phyloP scores from a whole-genome alignment of 2,797 vertebrate genomes.

The Scarus forsteni region DNA sequence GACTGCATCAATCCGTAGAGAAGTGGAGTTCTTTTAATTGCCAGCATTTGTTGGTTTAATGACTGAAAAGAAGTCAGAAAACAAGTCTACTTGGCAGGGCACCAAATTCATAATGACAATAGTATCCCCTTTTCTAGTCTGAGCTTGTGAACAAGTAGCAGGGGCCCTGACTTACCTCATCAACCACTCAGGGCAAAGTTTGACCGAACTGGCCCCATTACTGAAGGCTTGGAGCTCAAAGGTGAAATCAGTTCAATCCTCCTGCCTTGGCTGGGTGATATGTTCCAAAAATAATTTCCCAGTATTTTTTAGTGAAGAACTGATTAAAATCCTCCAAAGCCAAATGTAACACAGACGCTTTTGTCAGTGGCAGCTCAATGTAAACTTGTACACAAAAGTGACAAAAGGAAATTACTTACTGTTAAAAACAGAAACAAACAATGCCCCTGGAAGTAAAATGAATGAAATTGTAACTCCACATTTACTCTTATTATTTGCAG shows the following conservation, averaged over 20 bases:
- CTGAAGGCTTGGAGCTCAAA: conserved; percentile 61
- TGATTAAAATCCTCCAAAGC: too few relatives aligned
- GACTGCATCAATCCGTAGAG: background rate
- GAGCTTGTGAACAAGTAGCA: conserved; percentile 9
- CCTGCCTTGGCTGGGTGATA: conserved; percentile 1
- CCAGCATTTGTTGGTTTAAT: background rate
- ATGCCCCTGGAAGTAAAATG: too few relatives aligned
- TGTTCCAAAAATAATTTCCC: too few relatives aligned
- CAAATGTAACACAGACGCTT: too few relatives aligned
- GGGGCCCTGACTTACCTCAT: conserved; percentile 31
- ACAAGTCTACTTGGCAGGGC: background rate
- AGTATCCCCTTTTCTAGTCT: conserved; percentile 1
- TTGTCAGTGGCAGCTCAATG: too few relatives aligned
- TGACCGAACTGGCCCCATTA: conserved; percentile 24
- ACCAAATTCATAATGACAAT: background rate
- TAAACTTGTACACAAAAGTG: too few relatives aligned
- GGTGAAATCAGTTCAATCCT: conserved; percentile 45
- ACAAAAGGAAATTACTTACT: too few relatives aligned
- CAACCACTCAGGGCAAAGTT: conserved; percentile 61
- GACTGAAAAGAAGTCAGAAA: background rate
- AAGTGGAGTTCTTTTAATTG: background rate
- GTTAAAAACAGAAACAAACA: too few relatives aligned
- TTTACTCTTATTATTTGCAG: too few relatives aligned
- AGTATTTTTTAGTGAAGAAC: too few relatives aligned
- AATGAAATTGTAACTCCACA: too few relatives aligned